A percentile compares a stretch with the other conserved stretches of the same genome.
These are phyloP conservation scores for Parazoanthus darwini DNA, from an alignment of 92 coral and sea anemone genomes.

Conservation along the genomic window DNA sequence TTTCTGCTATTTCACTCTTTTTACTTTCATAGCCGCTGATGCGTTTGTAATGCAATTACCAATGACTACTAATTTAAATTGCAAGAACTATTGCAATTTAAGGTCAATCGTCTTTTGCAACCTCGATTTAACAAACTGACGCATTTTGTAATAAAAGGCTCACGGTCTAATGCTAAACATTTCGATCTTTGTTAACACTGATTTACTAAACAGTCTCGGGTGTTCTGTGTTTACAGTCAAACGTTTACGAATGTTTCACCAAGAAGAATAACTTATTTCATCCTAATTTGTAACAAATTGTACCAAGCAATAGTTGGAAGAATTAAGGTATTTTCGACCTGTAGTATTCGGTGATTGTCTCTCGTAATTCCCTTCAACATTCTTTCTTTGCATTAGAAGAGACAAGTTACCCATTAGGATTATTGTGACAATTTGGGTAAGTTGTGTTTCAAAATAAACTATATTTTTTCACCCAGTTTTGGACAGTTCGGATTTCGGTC, in stretches of 20 bases:
- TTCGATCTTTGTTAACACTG: not conserved
- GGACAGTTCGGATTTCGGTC: not conserved
- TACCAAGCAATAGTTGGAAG: not conserved
- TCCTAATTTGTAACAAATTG: not conserved
- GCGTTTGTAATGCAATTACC: not conserved
- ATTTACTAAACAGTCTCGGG: not conserved
- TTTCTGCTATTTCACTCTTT: not conserved
- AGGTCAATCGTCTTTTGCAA: not conserved
- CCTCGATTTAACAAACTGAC: conserved; percentile 16
- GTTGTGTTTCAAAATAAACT: not conserved
- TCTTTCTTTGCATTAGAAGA: conserved; percentile 25
- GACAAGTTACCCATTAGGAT: conserved; percentile 6
- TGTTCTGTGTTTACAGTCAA: not conserved
- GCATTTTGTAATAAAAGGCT: conserved; percentile 37
- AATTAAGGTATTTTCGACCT: too few species aligned
- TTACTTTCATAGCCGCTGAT: not conserved
- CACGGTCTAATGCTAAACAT: not conserved
- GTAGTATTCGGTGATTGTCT: not conserved
- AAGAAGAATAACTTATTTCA: not conserved
- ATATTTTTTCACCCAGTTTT: not conserved
- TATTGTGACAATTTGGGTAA: conserved; percentile 11
- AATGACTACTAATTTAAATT: not conserved
- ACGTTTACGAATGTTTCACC: not conserved
- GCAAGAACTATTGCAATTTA: not conserved
- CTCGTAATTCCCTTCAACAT: conserved; percentile 1